Conservation (phyloP, 2,888 invertebrate genomes). For the Tetragonisca angustula region DNA sequence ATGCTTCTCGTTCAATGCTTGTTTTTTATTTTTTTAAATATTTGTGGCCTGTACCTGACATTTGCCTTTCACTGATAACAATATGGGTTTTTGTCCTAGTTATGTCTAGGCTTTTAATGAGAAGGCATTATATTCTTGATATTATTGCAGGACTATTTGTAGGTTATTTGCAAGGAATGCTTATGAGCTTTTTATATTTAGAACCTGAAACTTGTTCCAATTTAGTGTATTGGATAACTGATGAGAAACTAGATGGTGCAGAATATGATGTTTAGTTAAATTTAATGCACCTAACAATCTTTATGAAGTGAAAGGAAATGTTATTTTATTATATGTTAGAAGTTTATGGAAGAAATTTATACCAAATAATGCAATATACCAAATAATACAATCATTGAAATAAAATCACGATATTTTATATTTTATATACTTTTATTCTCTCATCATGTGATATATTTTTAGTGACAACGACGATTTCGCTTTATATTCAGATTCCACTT, state of each 20-base stretch:
- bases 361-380: conserved; percentile 18
- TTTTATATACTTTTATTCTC: conserved; percentile 45
- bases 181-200: conserved; percentile 89
- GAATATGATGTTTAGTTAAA: conserved; percentile 87
- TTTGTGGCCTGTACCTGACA: conserved; percentile 87
- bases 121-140: conserved; percentile 95
- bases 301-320: background rate
- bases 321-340: background rate
- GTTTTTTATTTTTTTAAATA: conserved; percentile 90
- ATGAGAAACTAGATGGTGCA: conserved; percentile 89
- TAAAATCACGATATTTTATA: conserved; percentile 3
- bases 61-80: conserved; percentile 88
- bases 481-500: conserved; percentile 4
- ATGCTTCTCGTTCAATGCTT: conserved; percentile 93
- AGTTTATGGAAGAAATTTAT: background rate
- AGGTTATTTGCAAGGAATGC: conserved; percentile 89
- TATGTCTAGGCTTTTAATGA: conserved; percentile 92
- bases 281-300: background rate
- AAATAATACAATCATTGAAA: too few relatives aligned
- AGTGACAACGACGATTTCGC: conserved; percentile 7
- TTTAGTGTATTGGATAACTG: conserved; percentile 87
- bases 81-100: conserved; percentile 91
- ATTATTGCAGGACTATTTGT: conserved; percentile 90
- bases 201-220: conserved; percentile 87
- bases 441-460: conserved; percentile 24